Base-by-base conservation (phyloP, 2,888 invertebrate species). In the Hyposoter dolosus region DNA sequence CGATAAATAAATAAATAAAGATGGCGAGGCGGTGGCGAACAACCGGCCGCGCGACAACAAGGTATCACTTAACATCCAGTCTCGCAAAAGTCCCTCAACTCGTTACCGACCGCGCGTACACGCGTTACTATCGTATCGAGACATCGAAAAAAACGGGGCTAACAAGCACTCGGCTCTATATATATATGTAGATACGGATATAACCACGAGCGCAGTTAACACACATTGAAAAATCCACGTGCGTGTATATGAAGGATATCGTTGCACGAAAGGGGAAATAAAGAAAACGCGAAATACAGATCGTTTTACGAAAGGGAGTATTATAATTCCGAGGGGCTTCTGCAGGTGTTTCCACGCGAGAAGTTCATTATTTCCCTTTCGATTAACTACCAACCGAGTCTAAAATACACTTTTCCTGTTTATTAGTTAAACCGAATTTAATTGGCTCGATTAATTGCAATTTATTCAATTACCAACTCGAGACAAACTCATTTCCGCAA, bases 11-110 rank as follows among this genome's bases (percentile, higher is more conserved):
- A 77, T 71, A 69, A 66, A 71, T 68, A 75, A 75, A 69, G 32
- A 69, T 72, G 50, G 60, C 28, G 63, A 76, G 85, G 88, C 87
- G 86, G 85, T 83, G 78, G 84, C 40, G 84, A 84, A 85, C 75
- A 83, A 86, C 76, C 83, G 81, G 68, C 32, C 84, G 83, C 84
- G 83, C 82, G 66, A 82, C 76, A 79, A 82, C 74, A 60, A 71
- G 85, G 86, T 91, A 91, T 92, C 91, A 87, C 87, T 90, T 92
- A 87, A 91, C 90, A 90, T 87, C 90, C 80, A 88, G 88, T 89
- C 85, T 83, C 85, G 84, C 71, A 79, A 81, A 82, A 82, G 77
- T 82, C 63, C 77, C 82, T 68, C 56, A 43, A 82, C 84, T 81
- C 77, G 81, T 84, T 84, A 81, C 81, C 65, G 72, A 84, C 72